Conservation (phyloP, 2,113 vertebrate species). For the Puffinus mauretanicus region DNA sequence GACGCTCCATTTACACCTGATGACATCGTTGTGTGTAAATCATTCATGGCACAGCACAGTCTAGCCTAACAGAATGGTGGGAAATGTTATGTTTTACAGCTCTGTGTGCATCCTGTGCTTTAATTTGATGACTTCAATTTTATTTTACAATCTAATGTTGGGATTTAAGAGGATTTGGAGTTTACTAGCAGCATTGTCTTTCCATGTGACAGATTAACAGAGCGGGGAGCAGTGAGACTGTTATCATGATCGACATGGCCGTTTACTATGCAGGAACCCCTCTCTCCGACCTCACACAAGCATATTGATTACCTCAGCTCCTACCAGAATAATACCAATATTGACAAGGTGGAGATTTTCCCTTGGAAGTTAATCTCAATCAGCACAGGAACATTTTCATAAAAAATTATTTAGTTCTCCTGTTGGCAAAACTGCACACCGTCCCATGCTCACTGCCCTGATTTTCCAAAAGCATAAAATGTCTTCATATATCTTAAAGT, state of each 20-base stretch:
- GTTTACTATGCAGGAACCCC: not conserved
- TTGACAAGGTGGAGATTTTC: not conserved
- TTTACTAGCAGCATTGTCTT: conserved; percentile 54
- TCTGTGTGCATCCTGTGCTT: not conserved
- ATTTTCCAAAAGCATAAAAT: not conserved
- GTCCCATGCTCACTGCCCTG: not conserved
- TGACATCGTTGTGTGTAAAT: not conserved
- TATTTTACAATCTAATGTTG: conserved; percentile 44
- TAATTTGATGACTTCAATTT: conserved; percentile 28
- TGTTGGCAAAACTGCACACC: not conserved
- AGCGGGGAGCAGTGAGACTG: not conserved
- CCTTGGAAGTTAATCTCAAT: not conserved
- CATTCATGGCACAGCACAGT: not conserved
- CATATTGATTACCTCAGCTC: not conserved
- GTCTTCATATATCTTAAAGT: not conserved
- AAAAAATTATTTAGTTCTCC: not conserved
- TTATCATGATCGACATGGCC: not conserved
- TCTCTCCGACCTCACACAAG: conserved; percentile 9
- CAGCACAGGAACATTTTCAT: not conserved
- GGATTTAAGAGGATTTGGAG: conserved; percentile 67
- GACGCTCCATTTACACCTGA: not conserved
- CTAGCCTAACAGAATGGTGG: not conserved
- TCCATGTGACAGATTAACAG: conserved; percentile 40
- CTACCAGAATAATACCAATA: not conserved
- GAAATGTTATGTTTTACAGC: not conserved